These are phyloP conservation scores for Coleophora flavipennella DNA, from an alignment of 2,888 invertebrate species.

Conservation along the genomic window DNA sequence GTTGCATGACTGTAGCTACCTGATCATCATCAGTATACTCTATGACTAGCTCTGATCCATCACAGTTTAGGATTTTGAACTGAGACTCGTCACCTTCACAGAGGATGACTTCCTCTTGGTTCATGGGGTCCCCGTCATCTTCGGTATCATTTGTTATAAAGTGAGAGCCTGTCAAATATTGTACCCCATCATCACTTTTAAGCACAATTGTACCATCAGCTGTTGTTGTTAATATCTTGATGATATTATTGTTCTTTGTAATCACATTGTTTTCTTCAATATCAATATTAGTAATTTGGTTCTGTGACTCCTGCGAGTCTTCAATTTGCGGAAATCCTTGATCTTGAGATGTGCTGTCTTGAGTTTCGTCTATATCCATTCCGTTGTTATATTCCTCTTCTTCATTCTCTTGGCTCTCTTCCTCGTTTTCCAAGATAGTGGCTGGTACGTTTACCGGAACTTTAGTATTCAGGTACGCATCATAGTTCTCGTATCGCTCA, in stretches of 20 bases:
- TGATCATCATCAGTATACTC: constrained; percentile 60
- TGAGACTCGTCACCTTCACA: constrained; percentile 62
- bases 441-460: constrained; percentile 55
- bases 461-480: constrained; percentile 49
- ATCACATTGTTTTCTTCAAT: constrained; percentile 15
- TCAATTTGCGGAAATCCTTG: constrained; percentile 18
- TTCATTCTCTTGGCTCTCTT: constrained; percentile 43
- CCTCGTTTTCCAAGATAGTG: constrained; percentile 60
- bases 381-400: constrained; percentile 20
- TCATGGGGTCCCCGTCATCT: constrained; percentile 34
- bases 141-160: constrained; percentile 25
- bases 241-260: constrained; percentile 32
- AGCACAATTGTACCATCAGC: constrained; percentile 48
- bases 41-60: constrained; percentile 58
- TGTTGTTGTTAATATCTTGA: constrained; percentile 48
- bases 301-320: constrained; percentile 20
- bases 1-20: constrained; percentile 52
- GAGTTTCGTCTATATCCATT: constrained; percentile 37
- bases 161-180: constrained; percentile 45
- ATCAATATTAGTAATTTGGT: constrained; percentile 22
- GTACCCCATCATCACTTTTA: constrained; percentile 41
- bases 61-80: constrained; percentile 58
- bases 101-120: constrained; percentile 54
- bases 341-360: constrained; percentile 30
- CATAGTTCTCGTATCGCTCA: constrained; percentile 39